These are phyloP conservation scores for Rhabdomys pumilio DNA, from an alignment of 2,797 vertebrate genomes.

Conservation along the genomic window DNA sequence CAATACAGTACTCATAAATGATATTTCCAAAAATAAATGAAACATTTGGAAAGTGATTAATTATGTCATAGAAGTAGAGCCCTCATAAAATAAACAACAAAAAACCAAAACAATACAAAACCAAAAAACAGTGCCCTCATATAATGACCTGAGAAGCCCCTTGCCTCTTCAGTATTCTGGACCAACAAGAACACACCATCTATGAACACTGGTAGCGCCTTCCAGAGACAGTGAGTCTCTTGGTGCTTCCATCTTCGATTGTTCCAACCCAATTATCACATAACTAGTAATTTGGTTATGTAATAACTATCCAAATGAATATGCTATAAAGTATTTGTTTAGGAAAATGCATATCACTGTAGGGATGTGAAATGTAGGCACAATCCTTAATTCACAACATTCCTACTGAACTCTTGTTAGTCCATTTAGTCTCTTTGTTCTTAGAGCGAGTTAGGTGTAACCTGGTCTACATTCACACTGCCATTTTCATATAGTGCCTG, in stretches of 20 bases:
- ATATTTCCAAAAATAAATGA: not conserved
- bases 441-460: not conserved
- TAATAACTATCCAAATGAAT: slow-evolving; percentile 1
- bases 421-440: not conserved
- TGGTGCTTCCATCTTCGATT: not conserved
- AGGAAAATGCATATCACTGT: not conserved
- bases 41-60: not conserved
- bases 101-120: not conserved
- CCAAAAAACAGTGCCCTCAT: not conserved
- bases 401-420: not conserved
- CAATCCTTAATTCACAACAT: not conserved
- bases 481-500: not conserved
- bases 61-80: not conserved
- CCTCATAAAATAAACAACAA: not conserved
- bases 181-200: not conserved
- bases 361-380: not conserved
- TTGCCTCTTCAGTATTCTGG: not conserved
- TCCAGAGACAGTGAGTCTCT: not conserved
- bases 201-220: not conserved
- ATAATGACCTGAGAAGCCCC: not conserved
- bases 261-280: not conserved
- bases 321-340: slow-evolving; percentile 30
- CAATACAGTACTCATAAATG: no score
- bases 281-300: not conserved
- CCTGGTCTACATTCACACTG: not conserved